Base-by-base conservation (phyloP, 2,797 vertebrate genomes). In the Staurois parvus region DNA sequence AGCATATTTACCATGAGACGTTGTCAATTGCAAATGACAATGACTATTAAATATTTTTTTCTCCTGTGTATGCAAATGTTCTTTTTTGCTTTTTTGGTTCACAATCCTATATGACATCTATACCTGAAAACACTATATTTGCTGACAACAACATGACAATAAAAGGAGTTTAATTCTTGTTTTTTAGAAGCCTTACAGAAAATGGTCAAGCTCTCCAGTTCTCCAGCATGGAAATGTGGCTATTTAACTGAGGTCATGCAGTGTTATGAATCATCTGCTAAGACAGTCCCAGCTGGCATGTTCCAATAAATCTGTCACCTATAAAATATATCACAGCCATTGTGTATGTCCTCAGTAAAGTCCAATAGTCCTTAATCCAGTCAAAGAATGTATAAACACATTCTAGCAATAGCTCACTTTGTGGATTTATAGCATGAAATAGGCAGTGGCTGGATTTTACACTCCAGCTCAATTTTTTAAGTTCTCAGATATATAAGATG, bases 261-360 rank as follows among this genome's bases (percentile, higher is more conserved):
- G 69, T 59, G 8, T 34, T 62, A 81, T 81, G 52, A 62, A 81
- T 72, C 79, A 72, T 81, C 69, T 34, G 26, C 30, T n/a, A 37
- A 34, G 79, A 81, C 79, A 81, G 48, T 62, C 69, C 52, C 15
- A 12, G 69, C 79, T 42, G 45, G 72, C 56, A 83, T 83, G 80
- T 83, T 75, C 37, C 80, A 83, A 40, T 83, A 83, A 83, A 75
- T 75, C 80, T 83, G 68, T 81, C 79, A 81, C 80, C 80, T 75
- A 66, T 83, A 75, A 75, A 75, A 81, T 32, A 59, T 72, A 83
- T 66, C 80, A 83, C 72, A 83, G 72, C 70, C 34, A 30, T 75
- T 74, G 59, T 74, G 56, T 74, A 74, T 32, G 56, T 82, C 72
- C 80, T 42, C 79, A n/a, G 56, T 82, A 45, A 82, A 75, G 80